Conservation (phyloP, 2,888 invertebrate species). For the Artemia sinica region DNA sequence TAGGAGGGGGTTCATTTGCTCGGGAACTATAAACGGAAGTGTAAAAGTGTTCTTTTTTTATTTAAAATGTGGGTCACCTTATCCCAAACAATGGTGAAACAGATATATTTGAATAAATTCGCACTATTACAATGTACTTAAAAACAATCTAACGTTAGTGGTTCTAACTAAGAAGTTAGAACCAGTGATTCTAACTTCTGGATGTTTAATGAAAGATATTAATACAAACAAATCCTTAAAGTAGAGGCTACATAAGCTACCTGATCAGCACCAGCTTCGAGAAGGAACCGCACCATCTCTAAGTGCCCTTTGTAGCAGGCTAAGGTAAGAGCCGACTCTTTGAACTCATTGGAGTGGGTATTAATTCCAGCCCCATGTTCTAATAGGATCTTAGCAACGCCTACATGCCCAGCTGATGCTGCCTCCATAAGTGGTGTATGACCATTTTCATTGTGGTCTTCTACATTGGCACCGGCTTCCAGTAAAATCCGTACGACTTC, state of each 20-base stretch:
- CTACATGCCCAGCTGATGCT: conserved; percentile 82
- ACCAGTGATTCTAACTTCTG: no score
- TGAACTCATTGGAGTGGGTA: conserved; percentile 96
- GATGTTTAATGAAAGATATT: no score
- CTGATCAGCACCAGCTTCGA: conserved; percentile 83
- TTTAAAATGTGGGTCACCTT: no score
- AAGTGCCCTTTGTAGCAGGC: conserved; percentile 93
- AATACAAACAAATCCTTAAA: no score
- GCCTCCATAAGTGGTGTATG: conserved; percentile 99
- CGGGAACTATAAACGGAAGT: no score
- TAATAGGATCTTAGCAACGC: conserved; percentile 73
- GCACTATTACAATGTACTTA: no score
- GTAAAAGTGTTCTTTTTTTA: no score
- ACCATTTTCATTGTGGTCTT: conserved; percentile 97
- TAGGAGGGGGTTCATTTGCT: no score
- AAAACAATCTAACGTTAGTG: no score
- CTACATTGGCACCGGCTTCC: conserved; percentile 79
- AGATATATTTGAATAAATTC: no score
- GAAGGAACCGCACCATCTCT: conserved; percentile 86
- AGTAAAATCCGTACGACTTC: conserved; percentile 76
- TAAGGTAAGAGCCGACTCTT: conserved; percentile 86
- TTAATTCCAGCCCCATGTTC: conserved; percentile 92
- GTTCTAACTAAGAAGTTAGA: no score
- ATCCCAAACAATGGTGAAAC: no score
- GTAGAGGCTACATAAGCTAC: conserved; percentile 27